Percentiles rank a stretch among this genome's conserved stretches.
Conservation (phyloP, 2,113 vertebrate species). For the Rallus limicola region DNA sequence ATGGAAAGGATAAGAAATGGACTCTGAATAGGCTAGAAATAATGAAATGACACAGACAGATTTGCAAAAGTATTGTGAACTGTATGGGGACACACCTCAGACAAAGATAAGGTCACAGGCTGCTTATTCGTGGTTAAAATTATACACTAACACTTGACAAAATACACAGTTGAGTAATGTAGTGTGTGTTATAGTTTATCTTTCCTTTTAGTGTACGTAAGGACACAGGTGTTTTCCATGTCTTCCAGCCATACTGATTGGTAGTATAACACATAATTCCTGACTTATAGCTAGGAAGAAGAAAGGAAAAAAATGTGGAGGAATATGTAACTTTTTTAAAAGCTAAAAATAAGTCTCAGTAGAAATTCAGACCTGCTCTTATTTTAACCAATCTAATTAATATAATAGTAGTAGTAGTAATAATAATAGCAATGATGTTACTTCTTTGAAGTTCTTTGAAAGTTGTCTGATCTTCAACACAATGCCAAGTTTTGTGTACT, state of each 20-base stretch:
- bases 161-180: not conserved
- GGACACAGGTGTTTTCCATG: not conserved
- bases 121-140: not conserved
- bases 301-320: not conserved
- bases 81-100: not conserved
- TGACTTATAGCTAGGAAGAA: not conserved
- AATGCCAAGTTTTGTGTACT: not conserved
- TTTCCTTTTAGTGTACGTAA: not conserved
- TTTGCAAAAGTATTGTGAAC: not conserved
- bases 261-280: not conserved
- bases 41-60: not conserved
- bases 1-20: conserved; percentile 2
- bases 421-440: not conserved
- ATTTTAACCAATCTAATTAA: not conserved
- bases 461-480: not conserved
- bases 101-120: not conserved
- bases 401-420: not conserved
- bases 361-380: not conserved
- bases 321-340: not conserved
- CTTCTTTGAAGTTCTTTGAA: not conserved
- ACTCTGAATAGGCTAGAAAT: not conserved
- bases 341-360: not conserved
- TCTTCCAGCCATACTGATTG: not conserved
- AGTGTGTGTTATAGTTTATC: not conserved
- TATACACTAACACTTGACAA: not conserved